Evolutionary conservation across 2,888 invertebrate species (phyloP).

Genomic region (Herminia tarsipennalis): DNA sequence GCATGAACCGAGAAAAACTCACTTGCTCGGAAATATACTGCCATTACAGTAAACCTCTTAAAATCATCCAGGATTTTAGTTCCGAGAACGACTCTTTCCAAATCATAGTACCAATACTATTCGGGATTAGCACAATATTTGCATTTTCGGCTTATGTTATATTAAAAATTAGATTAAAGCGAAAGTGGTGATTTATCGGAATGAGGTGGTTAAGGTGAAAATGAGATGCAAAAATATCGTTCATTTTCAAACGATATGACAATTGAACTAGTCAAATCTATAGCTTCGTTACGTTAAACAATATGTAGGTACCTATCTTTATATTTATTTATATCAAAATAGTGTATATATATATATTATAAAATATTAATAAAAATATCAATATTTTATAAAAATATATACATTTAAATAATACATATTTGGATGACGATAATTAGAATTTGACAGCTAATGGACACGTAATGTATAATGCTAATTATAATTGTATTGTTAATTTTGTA

Average conservation of each 20-base stretch:
- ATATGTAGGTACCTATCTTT: too few relatives aligned
- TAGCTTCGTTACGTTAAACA: too few relatives aligned
- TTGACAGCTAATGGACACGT: too few relatives aligned
- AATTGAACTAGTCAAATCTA: conserved; percentile 3
- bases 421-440: too few relatives aligned
- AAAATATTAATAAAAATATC: too few relatives aligned
- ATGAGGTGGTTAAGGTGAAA: background rate
- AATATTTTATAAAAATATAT: too few relatives aligned
- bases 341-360: too few relatives aligned
- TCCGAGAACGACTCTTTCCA: conserved; percentile 89
- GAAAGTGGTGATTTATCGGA: conserved; percentile 68
- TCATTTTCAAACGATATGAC: background rate
- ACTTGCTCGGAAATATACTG: conserved; percentile 91
- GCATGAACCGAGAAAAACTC: conserved; percentile 90
- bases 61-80: conserved; percentile 91
- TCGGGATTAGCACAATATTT: conserved; percentile 87
- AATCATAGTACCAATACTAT: conserved; percentile 87
- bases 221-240: background rate
- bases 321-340: too few relatives aligned
- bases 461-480: too few relatives aligned
- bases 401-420: too few relatives aligned
- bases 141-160: conserved; percentile 88
- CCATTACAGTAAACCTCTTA: conserved; percentile 88
- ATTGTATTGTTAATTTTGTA: too few relatives aligned
- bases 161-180: conserved; percentile 87